Evolutionary conservation across 2,888 invertebrate genomes (phyloP), one percentile per base, ranked within the genome.

Genomic region (Metallyticus violacea): DNA sequence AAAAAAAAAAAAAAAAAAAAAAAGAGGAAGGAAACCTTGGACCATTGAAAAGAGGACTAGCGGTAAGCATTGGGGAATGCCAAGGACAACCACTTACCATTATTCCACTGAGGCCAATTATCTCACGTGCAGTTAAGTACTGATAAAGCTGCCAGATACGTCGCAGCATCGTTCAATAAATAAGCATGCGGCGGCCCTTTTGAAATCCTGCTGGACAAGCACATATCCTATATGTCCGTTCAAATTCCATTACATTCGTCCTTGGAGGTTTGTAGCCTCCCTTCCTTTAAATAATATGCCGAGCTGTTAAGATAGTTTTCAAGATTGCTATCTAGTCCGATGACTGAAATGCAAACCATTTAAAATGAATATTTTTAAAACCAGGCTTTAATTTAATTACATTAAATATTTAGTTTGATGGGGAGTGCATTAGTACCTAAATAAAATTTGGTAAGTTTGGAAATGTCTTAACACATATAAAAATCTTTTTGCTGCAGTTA

Each of bases 11-110:
- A 22, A 62, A 9, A 62, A 62, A 62, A 62, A 62, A 30, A 30
- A 30, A 40, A 15, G 40, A 40, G 40, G 40, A 40, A 62, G 22
- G 40, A 62, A 62, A 62, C 40, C 40, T 62, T 62, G 40, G 40
- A 62, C 40, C 40, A 62, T 62, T 62, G 40, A 62, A n/a, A 62
- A 62, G 40, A 62, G 40, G 40, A 62, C 40, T 62, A 62, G 40
- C 40, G 40, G 40, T 62, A 62, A 62, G 40, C 40, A 62, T 62
- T 62, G 40, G 40, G 83, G 77, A 28, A 83, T 83, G 83, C 83
- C 83, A 83, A 83, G 83, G 83, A 83, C 83, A 83, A 77, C 83
- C 28, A 83, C 77, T 25, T 27, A 62, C 15, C 40, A 22, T 15
- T 62, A 62, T 62, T 62, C 40, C 40, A 22, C 40, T 62, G 40